Conservation (phyloP, 2,888 invertebrate genomes). For the Gymnoscelis rufifasciata region DNA sequence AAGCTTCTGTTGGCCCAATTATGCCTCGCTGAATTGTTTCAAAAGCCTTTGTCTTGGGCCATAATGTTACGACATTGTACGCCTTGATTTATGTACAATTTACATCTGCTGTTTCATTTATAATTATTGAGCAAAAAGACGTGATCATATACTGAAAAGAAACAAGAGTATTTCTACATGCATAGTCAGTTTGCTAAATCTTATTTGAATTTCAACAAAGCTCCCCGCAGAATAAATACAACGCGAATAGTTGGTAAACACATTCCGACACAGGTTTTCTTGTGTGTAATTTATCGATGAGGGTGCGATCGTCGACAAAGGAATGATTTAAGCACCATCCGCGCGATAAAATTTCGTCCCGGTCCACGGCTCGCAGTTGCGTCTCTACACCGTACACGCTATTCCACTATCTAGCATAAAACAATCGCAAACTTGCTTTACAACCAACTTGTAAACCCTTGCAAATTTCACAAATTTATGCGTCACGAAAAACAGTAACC, state of each 20-base stretch:
- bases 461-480: neutral
- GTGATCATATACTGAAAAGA: too few relatives aligned
- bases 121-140: too few relatives aligned
- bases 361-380: neutral
- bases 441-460: neutral
- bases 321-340: conserved; percentile 18
- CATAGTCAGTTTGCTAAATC: too few relatives aligned
- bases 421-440: neutral
- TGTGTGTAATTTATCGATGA: conserved; percentile 40
- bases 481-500: conserved; percentile 6
- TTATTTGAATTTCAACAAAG: too few relatives aligned
- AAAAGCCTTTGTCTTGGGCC: neutral
- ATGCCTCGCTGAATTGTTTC: neutral
- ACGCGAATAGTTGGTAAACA: too few relatives aligned
- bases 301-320: conserved; percentile 24
- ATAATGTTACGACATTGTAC: neutral
- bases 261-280: conserved; percentile 24
- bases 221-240: too few relatives aligned
- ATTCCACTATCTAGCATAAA: neutral
- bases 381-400: too few relatives aligned
- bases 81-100: too few relatives aligned
- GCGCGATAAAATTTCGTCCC: neutral
- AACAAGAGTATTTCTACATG: too few relatives aligned
- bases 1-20: neutral
- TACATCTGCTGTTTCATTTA: too few relatives aligned